Percentiles rank a stretch among this genome's conserved stretches.
Evolutionary conservation across 64 coral and sea anemone species (phyloP).

Genomic region (Platygyra sinensis): DNA sequence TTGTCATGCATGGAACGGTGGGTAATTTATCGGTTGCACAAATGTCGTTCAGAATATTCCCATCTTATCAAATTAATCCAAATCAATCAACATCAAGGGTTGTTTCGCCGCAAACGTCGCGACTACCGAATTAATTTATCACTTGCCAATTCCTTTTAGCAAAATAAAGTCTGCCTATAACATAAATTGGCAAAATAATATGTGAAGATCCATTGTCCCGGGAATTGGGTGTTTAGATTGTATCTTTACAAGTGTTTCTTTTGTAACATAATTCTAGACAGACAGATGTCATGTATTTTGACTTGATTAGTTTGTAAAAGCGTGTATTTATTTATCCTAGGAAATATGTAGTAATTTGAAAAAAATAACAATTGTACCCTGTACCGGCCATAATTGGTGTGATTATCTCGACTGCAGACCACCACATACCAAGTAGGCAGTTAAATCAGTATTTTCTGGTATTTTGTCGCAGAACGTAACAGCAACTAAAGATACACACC

Average conservation of each 20-base stretch:
- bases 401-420: not conserved
- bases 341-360: not conserved
- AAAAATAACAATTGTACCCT: not conserved
- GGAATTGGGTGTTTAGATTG: not conserved
- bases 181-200: not conserved
- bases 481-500: not conserved
- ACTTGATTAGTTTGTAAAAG: not conserved
- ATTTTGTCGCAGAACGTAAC: not conserved
- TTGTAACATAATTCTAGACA: not conserved
- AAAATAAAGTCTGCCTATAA: not conserved
- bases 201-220: not conserved
- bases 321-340: slow-evolving; percentile 5
- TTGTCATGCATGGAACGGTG: not conserved
- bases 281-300: not conserved
- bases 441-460: not conserved
- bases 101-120: not conserved
- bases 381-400: not conserved
- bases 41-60: not conserved
- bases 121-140: not conserved
- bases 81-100: not conserved
- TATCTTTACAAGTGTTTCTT: not conserved
- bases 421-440: not conserved
- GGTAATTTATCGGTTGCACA: not conserved
- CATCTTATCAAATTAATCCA: not conserved
- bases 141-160: not conserved